A percentile compares a stretch with the other conserved stretches of the same genome.
Conservation (phyloP, 2,888 invertebrate species). For the Athetis lepigone region DNA sequence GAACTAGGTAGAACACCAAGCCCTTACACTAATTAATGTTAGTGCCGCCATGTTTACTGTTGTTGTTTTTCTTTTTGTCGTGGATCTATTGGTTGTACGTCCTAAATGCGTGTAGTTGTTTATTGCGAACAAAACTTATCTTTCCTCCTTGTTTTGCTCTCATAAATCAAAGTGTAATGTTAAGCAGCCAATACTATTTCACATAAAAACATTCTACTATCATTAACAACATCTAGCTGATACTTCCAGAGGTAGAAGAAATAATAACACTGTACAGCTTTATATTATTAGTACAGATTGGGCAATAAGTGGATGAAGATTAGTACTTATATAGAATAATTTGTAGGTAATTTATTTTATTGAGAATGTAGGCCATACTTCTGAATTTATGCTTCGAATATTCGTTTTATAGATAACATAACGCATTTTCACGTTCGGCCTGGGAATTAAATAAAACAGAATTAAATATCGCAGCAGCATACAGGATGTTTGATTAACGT, state of each 20-base stretch:
- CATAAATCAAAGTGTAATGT: too few relatives aligned
- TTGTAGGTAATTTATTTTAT: neutral
- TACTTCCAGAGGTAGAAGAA: too few relatives aligned
- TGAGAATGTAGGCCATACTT: neutral
- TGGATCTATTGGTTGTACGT: neutral
- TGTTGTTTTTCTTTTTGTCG: neutral
- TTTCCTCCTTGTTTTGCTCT: too few relatives aligned
- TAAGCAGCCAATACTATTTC: too few relatives aligned
- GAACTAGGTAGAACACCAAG: neutral
- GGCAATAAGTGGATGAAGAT: too few relatives aligned
- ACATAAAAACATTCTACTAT: too few relatives aligned
- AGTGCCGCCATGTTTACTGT: neutral
- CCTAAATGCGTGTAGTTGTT: neutral
- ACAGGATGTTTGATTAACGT: too few relatives aligned
- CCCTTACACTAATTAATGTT: constrained; percentile 1
- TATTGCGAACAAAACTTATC: neutral
- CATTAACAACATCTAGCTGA: too few relatives aligned
- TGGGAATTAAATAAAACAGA: neutral
- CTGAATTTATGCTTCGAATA: neutral
- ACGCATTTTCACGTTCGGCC: neutral
- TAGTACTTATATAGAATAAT: too few relatives aligned
- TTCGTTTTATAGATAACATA: neutral
- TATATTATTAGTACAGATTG: too few relatives aligned
- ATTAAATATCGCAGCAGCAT: constrained; percentile 5
- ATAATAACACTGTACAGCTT: too few relatives aligned